Conservation (phyloP, 2,888 invertebrate species). For the Diogma glabrata region DNA sequence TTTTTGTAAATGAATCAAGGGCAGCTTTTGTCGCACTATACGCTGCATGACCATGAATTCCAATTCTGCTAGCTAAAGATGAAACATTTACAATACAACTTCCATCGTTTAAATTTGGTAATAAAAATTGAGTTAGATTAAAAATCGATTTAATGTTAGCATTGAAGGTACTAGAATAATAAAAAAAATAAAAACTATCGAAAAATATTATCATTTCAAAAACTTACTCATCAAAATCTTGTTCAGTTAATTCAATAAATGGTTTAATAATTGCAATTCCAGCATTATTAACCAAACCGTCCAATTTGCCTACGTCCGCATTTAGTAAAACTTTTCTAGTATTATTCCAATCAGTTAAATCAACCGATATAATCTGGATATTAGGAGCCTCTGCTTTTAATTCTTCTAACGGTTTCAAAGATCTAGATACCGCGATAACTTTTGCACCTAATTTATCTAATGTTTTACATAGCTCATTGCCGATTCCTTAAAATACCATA, state of each 20-base stretch:
- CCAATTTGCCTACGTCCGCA: constrained; percentile 53
- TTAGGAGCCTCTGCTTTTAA: constrained; percentile 48
- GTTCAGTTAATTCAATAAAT: constrained; percentile 54
- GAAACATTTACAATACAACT: constrained; percentile 86
- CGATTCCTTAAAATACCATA: constrained; percentile 44
- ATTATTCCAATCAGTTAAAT: constrained; percentile 64
- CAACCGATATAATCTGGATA: constrained; percentile 55
- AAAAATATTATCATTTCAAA: background rate
- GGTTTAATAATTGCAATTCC: constrained; percentile 58
- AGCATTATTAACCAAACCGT: constrained; percentile 86
- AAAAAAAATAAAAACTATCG: background rate
- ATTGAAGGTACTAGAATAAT: constrained; percentile 47
- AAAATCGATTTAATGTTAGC: constrained; percentile 77
- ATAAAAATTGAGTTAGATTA: constrained; percentile 74
- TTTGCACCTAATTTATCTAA: constrained; percentile 57
- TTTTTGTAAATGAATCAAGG: constrained; percentile 69
- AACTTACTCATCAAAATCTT: constrained; percentile 50
- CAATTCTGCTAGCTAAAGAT: constrained; percentile 58
- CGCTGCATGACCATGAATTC: constrained; percentile 60
- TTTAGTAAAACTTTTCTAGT: constrained; percentile 47
- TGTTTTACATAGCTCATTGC: constrained; percentile 57
- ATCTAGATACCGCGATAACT: constrained; percentile 67
- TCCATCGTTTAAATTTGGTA: constrained; percentile 57
- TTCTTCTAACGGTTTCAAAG: constrained; percentile 49
- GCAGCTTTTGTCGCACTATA: constrained; percentile 86